Evolutionary conservation across 2,888 invertebrate genomes (phyloP), one percentile per base, ranked within the genome.

Genomic region (Calliscelio sp.): DNA sequence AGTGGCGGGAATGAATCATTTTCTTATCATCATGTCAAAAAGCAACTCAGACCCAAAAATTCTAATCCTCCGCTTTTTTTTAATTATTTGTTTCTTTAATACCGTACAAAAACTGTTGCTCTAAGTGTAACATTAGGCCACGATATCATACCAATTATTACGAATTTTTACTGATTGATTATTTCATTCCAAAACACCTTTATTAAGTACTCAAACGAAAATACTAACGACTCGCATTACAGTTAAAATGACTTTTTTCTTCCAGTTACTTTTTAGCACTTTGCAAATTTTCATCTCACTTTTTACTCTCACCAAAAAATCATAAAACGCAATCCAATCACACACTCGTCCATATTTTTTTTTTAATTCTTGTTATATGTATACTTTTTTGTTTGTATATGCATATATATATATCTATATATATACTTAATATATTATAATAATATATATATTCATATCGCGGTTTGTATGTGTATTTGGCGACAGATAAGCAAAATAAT

Each of bases 401-500:
- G n/a, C n/a, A 61, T 61, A 38, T 55, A 53, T 35, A 22, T 73
- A 53, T 71, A 59, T 49, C 0, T 71, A 71, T 68, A 20, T 71
- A 28, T 78, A 68, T 78, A 32, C 61, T 49, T 70, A 41, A 32
- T 32, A 32, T 32, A 32, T 32, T 78, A 61, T 61, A 38, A 32
- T 38, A 35, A 22, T 74, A 53, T 73, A 59, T 49, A 2, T 71
- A 71, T 68, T 44, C 59, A 22, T 78, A 68, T 78, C 70, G 81
- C 80, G 83, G 79, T 83, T 71, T 66, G 65, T 81, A 84, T 79
- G 81, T 77, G 79, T 83, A 84, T 87, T 86, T 79, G 85, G 77
- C 79, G 85, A 86, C 86, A 87, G 84, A 75, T 86, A 88, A 89
- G 84, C 89, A 87, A 90, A 89, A 89, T 89, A 88, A 88, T 89